Conservation (phyloP, 1,140 invertebrate species). For the Vanessa atalanta region DNA sequence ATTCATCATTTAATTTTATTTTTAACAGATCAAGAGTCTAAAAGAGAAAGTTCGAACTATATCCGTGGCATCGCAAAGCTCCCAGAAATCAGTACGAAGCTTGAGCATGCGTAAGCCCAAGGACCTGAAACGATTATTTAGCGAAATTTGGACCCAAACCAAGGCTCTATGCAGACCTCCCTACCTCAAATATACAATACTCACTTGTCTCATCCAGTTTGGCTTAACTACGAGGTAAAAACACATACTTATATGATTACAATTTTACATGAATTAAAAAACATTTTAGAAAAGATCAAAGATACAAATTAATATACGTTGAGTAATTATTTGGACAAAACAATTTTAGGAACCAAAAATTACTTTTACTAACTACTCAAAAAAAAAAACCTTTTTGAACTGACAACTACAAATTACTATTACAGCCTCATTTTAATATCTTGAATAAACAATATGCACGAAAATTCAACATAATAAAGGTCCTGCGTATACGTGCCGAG, state of each 20-base stretch:
- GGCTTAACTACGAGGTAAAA: slow-evolving; percentile 85
- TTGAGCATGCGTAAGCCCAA: slow-evolving; percentile 84
- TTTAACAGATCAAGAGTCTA: slow-evolving; percentile 82
- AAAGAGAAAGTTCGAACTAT: slow-evolving; percentile 85
- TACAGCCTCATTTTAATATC: too few species aligned
- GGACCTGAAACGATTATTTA: slow-evolving; percentile 83
- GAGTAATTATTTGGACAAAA: neutral
- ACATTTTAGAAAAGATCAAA: too few species aligned
- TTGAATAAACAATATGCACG: too few species aligned
- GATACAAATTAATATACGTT: too few species aligned
- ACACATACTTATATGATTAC: slow-evolving; percentile 36
- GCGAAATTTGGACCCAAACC: slow-evolving; percentile 85
- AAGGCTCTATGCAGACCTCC: slow-evolving; percentile 85
- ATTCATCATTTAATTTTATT: slow-evolving; percentile 3
- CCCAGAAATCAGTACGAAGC: slow-evolving; percentile 81
- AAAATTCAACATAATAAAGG: too few species aligned
- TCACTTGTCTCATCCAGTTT: slow-evolving; percentile 88
- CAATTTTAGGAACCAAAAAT: too few species aligned
- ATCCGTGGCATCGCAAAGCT: slow-evolving; percentile 82
- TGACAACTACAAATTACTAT: too few species aligned
- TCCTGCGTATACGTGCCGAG: neutral
- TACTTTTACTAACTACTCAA: too few species aligned
- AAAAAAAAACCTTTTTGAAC: too few species aligned
- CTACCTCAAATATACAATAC: slow-evolving; percentile 85
- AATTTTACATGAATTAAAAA: too few species aligned